phyloP scores from a whole-genome alignment of 1,140 invertebrate species.

The Pogonus chalceus region DNA sequence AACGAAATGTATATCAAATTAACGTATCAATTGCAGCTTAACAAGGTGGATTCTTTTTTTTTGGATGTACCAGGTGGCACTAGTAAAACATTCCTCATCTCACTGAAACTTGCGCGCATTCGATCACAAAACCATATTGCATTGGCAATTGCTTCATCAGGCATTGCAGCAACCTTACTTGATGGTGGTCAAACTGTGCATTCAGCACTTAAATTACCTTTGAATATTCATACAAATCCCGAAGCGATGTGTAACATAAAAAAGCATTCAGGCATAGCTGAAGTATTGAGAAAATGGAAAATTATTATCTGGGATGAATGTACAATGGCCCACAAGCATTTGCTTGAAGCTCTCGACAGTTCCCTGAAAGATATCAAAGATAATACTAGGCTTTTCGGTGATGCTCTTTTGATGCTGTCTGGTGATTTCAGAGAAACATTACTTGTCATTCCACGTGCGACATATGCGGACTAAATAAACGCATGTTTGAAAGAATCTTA shows the following conservation, averaged over 20 bases:
- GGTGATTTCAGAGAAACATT: conserved; percentile 35
- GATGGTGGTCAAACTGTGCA: conserved; percentile 33
- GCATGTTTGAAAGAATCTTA: conserved; percentile 29
- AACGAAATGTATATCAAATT: conserved; percentile 16
- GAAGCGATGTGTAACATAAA: conserved; percentile 19
- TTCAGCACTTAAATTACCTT: conserved; percentile 32
- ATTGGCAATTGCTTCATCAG: conserved; percentile 35
- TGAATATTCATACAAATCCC: conserved; percentile 16
- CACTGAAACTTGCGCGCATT: conserved; percentile 23
- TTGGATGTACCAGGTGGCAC: conserved; percentile 27
- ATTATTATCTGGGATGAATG: background rate
- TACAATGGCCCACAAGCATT: background rate
- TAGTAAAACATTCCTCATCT: conserved; percentile 33
- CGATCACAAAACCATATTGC: conserved; percentile 21
- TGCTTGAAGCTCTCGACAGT: conserved; percentile 16
- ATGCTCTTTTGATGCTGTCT: conserved; percentile 21
- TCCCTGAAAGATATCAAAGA: conserved; percentile 17
- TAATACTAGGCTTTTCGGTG: conserved; percentile 17
- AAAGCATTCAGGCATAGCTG: conserved; percentile 11
- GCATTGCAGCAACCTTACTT: conserved; percentile 37
- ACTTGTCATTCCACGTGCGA: conserved; percentile 28
- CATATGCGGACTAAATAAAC: conserved; percentile 27
- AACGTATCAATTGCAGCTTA: conserved; percentile 8
- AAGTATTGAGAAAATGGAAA: background rate
- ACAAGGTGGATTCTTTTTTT: conserved; percentile 17